Evolutionary conservation across 2,113 vertebrate species (phyloP), one percentile per base, ranked within the genome.

Genomic region (Leptobrachium leishanense): DNA sequence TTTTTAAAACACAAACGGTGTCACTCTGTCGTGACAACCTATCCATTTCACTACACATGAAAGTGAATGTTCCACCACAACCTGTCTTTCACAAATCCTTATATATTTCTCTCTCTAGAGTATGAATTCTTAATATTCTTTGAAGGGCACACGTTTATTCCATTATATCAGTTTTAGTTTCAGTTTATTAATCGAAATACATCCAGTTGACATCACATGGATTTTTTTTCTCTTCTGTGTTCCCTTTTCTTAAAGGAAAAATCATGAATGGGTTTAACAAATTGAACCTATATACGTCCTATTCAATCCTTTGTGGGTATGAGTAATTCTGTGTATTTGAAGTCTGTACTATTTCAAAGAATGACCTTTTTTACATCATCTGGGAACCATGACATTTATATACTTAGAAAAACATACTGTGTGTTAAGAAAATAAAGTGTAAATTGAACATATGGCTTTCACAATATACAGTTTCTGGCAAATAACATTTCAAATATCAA

Each of bases 401-500:
- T 42, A 43, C 41, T 68, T 43, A 43, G 65, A 68, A 68, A 68
- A 68, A 41, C 43, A 10, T 68, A 43, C 40, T 12, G 7, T 68
- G 40, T 39, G 40, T 43, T 12, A 68, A 68, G 40, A 41, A 68
- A 68, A 68, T 68, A 43, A 2, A 41, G 66, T 13, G 40, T 11
- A 43, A 2, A 68, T 42, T 42, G 62, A 64, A 64, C 62, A 64
- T 64, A 64, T 39, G 62, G 62, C 62, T 31, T 64, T 39, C 62
- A 64, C 62, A 64, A 39, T 2, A 64, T 64, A n/a, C 31, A 68
- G 39, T 43, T 43, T 43, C 39, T 68, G 5, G 66, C 1, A 43
- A 68, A 68, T 68, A 68, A 68, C 66, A 6, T 68, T 68, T 68
- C 41, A 68, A 43, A 43, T 68, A 43, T 68, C 11, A 42, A 68